Evolutionary conservation across 2,113 vertebrate genomes (phyloP).

Genomic region (Microtus richardsoni): DNA sequence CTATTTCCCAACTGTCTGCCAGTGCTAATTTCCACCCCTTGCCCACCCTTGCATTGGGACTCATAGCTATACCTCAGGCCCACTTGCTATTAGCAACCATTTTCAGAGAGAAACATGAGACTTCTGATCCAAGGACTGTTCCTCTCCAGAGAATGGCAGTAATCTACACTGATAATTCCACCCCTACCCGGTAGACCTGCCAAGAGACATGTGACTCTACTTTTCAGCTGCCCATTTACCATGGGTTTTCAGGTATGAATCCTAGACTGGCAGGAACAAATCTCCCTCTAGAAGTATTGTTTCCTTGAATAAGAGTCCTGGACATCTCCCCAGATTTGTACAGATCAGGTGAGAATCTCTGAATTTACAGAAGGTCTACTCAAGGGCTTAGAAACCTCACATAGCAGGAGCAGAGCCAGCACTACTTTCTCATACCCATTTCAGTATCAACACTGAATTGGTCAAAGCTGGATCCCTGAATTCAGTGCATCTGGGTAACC

Average conservation of each 20-base stretch:
- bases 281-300: not conserved
- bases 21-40: not conserved
- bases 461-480: too few relatives aligned
- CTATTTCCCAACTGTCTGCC: not conserved
- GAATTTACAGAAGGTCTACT: not conserved
- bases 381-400: not conserved
- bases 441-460: not conserved
- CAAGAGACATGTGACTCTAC: not conserved
- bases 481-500: not conserved
- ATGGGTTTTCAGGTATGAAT: not conserved
- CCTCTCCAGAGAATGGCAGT: not conserved
- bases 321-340: not conserved
- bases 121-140: not conserved
- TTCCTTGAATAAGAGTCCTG: not conserved
- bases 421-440: not conserved
- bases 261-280: not conserved
- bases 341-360: not conserved
- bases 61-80: not conserved
- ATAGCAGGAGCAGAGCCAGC: not conserved
- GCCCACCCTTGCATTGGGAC: not conserved
- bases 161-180: not conserved
- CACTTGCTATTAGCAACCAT: too few relatives aligned
- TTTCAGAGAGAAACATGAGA: not conserved
- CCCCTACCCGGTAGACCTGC: not conserved
- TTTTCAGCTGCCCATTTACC: rapidly evolving